Base-by-base conservation (phyloP, 2,113 vertebrate species). In the Centropristis striata region DNA sequence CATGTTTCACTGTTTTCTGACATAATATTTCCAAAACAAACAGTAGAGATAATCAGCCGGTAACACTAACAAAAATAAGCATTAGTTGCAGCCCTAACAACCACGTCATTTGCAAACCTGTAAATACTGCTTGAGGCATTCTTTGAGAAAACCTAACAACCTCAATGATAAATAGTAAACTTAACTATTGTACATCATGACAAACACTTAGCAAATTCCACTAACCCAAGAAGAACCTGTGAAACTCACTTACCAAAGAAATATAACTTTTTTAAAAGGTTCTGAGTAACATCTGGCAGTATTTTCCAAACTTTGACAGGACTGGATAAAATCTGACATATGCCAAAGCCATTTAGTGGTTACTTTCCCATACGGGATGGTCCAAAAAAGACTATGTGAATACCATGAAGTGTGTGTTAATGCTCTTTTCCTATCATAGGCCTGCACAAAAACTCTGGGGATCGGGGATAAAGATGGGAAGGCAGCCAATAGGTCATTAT, bases 401-500 rank as follows among this genome's bases (percentile, higher is more conserved):
- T 54, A 37, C 23, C 57, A 67, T 54, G 25, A 78, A 63, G 44
- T 67, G 85, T 54, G 20, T 60, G 36, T 47, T 58, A 6, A 71
- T 74, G 78, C 61, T 6, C 6, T 47, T 57, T 63, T 27, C 44
- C 63, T 8, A 55, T 20, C 16, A 20, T 39, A 71, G 58, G 54
- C 53, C 72, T 49, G 59, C 32, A 50, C 27, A 83, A 32, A 32
- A 77, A 28, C 74, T 65, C 49, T 59, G 36, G 53, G 66, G 71
- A 74, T 49, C 58, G 74, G 65, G 44, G 57, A 69, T 46, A 64
- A 66, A 75, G 32, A 71, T 57, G 69, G 89, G 87, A 82, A 71
- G 7, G 37, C 39, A 80, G 89, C 89, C 89, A 90, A 23, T n/a
- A 25, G 47, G 18, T 83, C 85, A 80, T 86, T 92, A 89, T 11